Evolutionary conservation across 2,888 invertebrate species (phyloP).

Genomic region (Eledone cirrhosa): DNA sequence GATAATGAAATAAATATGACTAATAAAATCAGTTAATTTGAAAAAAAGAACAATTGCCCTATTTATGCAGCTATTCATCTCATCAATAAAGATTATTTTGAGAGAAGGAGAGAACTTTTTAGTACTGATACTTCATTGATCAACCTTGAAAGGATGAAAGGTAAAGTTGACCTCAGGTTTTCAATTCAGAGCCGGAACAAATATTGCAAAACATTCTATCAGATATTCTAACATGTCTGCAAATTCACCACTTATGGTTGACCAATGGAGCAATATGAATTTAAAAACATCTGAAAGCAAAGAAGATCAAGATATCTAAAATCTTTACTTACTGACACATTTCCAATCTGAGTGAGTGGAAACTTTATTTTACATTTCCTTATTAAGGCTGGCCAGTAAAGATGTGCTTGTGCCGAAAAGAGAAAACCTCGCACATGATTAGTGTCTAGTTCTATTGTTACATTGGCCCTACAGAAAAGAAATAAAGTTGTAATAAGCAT

Average conservation of each 20-base stretch:
- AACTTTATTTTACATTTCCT: conserved; percentile 71
- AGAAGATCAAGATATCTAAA: background rate
- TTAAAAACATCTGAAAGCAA: background rate
- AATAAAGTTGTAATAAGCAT: background rate
- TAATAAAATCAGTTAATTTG: too few species aligned
- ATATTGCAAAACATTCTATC: too few species aligned
- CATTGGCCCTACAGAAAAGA: conserved; percentile 72
- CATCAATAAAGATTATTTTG: too few species aligned
- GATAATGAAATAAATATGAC: too few species aligned
- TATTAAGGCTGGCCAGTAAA: conserved; percentile 75
- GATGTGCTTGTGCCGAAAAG: conserved; percentile 75
- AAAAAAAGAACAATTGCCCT: too few species aligned
- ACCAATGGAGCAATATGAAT: background rate
- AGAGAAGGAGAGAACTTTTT: too few species aligned
- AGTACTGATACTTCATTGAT: too few species aligned
- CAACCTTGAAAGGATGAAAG: too few species aligned
- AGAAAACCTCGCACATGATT: conserved; percentile 75
- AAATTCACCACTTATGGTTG: background rate
- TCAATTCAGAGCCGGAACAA: too few species aligned
- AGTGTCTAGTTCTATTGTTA: conserved; percentile 81
- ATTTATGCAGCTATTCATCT: too few species aligned
- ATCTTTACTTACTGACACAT: conserved; percentile 70
- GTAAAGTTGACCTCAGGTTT: too few species aligned
- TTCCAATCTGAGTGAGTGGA: conserved; percentile 80
- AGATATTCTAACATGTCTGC: background rate